phyloP scores from a whole-genome alignment of 2,797 vertebrate genomes.

The Crypturellus tataupa region DNA sequence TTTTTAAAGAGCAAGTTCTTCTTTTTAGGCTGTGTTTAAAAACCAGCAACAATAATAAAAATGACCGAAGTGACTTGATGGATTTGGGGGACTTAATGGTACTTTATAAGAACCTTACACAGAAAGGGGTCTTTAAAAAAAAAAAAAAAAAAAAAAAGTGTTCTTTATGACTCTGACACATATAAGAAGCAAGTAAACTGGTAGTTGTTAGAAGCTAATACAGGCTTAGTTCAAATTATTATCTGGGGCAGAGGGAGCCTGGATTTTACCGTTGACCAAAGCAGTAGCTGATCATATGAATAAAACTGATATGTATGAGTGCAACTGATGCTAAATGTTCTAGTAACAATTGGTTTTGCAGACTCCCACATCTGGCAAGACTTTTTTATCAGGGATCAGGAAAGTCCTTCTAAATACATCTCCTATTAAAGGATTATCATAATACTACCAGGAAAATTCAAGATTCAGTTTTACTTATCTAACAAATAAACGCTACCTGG shows the following conservation, averaged over 20 bases:
- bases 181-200: background rate
- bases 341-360: background rate
- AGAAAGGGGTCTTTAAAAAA: background rate
- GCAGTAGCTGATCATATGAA: background rate
- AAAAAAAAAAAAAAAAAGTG: background rate
- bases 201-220: background rate
- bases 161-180: background rate
- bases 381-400: background rate
- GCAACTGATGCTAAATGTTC: background rate
- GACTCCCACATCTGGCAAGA: background rate
- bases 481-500: background rate
- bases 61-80: background rate
- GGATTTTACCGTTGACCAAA: background rate
- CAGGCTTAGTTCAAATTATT: background rate
- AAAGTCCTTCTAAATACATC: background rate
- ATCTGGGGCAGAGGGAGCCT: no score
- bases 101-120: background rate
- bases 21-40: background rate
- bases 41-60: background rate
- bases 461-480: background rate
- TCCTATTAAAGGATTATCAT: background rate
- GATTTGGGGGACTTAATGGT: background rate
- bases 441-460: background rate
- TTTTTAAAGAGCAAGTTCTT: conserved; percentile 17
- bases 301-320: background rate